Evolutionary conservation across 1,140 invertebrate species (phyloP).

Genomic region (Drosophila lacteicornis): DNA sequence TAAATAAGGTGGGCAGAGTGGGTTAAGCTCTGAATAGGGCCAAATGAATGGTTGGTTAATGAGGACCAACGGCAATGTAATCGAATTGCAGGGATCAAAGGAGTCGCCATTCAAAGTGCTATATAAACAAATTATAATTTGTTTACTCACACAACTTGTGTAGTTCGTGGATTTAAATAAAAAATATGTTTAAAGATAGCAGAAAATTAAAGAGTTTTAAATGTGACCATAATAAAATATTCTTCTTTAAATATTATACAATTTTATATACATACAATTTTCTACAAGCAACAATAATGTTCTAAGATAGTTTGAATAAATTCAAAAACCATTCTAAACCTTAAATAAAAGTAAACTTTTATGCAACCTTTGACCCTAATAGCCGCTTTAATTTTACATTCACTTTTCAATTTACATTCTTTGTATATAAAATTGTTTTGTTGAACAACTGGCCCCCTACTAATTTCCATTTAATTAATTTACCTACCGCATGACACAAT

Average conservation of each 20-base stretch:
- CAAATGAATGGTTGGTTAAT: slow-evolving; percentile 28
- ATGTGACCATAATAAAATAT: too few species aligned
- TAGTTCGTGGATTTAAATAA: too few species aligned
- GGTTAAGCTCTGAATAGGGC: slow-evolving; percentile 6
- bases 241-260: too few species aligned
- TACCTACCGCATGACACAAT: slow-evolving; percentile 8
- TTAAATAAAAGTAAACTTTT: too few species aligned
- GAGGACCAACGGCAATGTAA: slow-evolving; percentile 12
- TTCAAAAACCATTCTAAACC: too few species aligned
- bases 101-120: background rate
- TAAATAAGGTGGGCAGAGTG: slow-evolving; percentile 10
- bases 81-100: slow-evolving; percentile 24
- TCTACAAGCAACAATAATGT: background rate
- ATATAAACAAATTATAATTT: slow-evolving; percentile 18
- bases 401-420: slow-evolving; percentile 13
- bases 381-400: background rate
- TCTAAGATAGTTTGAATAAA: rapidly evolving
- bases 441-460: background rate
- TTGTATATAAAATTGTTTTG: background rate
- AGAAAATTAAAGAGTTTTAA: too few species aligned
- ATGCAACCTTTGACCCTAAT: background rate
- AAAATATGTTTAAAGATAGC: background rate
- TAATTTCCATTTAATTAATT: slow-evolving; percentile 46
- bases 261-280: background rate
- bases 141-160: slow-evolving; percentile 4